These are phyloP conservation scores for Bombus difficillimus DNA, from an alignment of 1,140 invertebrate species.

Conservation along the genomic window DNA sequence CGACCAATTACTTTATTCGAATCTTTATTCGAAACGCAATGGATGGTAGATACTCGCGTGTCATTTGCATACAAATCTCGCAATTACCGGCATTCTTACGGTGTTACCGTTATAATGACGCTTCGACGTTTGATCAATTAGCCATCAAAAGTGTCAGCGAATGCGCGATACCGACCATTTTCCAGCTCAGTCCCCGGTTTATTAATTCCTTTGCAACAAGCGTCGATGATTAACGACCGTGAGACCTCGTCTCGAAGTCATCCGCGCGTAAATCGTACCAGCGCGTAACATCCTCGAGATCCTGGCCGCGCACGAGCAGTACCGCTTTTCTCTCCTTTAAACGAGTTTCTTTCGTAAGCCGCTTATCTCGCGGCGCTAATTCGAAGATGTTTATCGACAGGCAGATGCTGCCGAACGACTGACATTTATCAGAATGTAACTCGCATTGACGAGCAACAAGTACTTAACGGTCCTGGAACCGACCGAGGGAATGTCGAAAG, in stretches of 20 bases:
- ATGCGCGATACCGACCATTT: too few species aligned
- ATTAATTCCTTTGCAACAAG: constrained; percentile 12
- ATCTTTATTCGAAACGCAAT: neutral
- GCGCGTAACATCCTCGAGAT: constrained; percentile 35
- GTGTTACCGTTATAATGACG: neutral
- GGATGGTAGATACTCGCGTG: neutral
- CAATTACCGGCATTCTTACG: constrained; percentile 2
- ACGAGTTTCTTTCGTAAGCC: constrained; percentile 45
- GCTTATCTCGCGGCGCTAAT: constrained; percentile 47
- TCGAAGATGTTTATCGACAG: constrained; percentile 60
- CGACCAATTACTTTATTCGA: neutral
- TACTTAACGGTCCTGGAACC: neutral
- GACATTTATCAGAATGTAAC: constrained; percentile 55
- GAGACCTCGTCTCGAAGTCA: neutral
- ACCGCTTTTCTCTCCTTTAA: constrained; percentile 20
- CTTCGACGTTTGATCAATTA: constrained; percentile 1
- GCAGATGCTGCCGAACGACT: constrained; percentile 52
- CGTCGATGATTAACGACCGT: constrained; percentile 20
- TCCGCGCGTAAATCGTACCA: neutral
- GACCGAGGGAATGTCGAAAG: constrained; percentile 52
- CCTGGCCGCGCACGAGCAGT: constrained; percentile 10
- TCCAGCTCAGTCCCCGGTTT: neutral
- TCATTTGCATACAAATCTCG: neutral
- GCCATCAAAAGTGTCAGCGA: neutral
- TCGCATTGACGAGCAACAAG: constrained; percentile 35